Evolutionary conservation across 2,113 vertebrate genomes (phyloP).

Genomic region (Australoheros scitulus): DNA sequence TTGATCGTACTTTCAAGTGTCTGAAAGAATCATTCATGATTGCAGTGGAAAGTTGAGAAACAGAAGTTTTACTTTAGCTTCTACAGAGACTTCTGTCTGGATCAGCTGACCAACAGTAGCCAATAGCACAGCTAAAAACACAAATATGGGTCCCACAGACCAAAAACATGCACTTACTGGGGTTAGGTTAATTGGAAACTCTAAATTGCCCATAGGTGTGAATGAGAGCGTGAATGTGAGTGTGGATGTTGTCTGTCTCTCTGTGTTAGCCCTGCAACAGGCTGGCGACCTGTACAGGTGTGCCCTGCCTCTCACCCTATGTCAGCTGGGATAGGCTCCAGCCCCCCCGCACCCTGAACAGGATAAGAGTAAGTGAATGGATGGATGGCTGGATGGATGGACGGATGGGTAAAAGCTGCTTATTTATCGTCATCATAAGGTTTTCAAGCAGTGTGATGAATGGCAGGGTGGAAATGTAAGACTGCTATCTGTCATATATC

Average conservation of each 20-base stretch:
- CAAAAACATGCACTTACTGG: no score
- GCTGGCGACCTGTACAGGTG: no score
- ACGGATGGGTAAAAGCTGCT: not conserved
- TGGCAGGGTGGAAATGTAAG: not conserved
- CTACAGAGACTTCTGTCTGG: not conserved
- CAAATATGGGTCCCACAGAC: not conserved
- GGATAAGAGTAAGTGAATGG: no score
- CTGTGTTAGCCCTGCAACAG: no score
- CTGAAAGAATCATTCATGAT: conserved; percentile 37
- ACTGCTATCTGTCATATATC: conserved; percentile 5
- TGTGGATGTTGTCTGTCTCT: no score
- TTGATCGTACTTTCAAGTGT: not conserved
- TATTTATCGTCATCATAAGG: not conserved
- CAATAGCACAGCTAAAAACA: not conserved
- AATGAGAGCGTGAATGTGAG: no score
- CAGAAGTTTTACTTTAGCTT: not conserved
- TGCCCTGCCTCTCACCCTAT: no score
- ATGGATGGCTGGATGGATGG: no score
- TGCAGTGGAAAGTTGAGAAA: not conserved
- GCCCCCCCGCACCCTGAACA: no score
- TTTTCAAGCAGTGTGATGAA: not conserved
- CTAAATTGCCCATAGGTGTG: no score
- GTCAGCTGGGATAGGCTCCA: no score
- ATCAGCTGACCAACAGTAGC: not conserved
- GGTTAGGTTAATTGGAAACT: no score